Evolutionary conservation across 2,113 vertebrate species (phyloP), one percentile per base, ranked within the genome.

Genomic region (Montifringilla adamsi): DNA sequence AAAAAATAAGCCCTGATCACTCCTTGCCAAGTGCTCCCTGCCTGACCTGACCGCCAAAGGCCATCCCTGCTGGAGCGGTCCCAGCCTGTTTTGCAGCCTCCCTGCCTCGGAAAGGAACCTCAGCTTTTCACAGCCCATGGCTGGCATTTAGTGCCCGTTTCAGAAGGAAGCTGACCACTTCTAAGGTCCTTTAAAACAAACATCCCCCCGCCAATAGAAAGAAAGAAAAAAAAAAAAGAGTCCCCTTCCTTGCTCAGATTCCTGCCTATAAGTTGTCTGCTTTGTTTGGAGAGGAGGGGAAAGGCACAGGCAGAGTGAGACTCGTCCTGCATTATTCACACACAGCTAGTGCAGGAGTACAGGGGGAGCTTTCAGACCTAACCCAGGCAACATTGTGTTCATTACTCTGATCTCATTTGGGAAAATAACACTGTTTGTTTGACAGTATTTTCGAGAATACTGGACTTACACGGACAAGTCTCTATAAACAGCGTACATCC

Each of bases 101-200:
- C 52, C 26, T 23, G 46, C 27, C 56, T 44, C 4, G 1, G 17
- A 59, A 69, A 15, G n/a, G 14, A 66, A 24, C 95, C 96, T 96
- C 88, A 46, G 50, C 87, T 92, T 98, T 99, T 98, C 98, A 98
- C 98, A 98, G 98, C 96, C 82, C 91, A 49, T 37, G 83, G 94
- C 97, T 98, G 97, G 94, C 98, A 97, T 98, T 98, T 97, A 95
- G 94, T 64, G 35, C 92, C 23, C 20, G 72, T 95, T 97, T 97
- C 95, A 95, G 78, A 87, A 95, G 95, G 73, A 93, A 84, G 63
- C 84, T 58, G 89, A 82, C 64, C 23, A 60, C 94, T 94, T 93
- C 91, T 82, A 72, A 95, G 89, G 72, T 58, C 56, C 76, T 73
- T 90, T 73, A 74, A 95, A 93, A 16, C 84, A 81, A 91, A 74